Percentiles rank a stretch among this genome's conserved stretches.
phyloP scores from a whole-genome alignment of 1,140 invertebrate species.

The Triops longicaudatus region DNA sequence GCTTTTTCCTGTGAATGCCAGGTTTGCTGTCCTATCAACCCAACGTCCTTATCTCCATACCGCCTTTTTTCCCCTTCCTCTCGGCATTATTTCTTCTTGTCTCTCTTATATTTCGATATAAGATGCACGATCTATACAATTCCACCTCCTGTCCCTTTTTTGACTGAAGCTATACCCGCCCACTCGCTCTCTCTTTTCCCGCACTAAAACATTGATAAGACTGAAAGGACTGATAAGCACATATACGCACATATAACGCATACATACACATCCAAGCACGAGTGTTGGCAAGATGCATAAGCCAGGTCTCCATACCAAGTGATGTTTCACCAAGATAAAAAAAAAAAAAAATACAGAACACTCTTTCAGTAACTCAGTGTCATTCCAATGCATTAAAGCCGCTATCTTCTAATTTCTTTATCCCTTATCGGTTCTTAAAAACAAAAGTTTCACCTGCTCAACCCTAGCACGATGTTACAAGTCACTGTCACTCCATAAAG shows the following conservation, averaged over 20 bases:
- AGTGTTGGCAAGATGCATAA: background rate
- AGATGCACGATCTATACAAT: background rate
- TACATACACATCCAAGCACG: background rate
- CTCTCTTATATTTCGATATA: background rate
- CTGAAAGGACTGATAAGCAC: constrained; percentile 3
- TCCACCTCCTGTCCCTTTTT: background rate
- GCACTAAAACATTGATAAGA: background rate
- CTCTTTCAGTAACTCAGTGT: too few relatives aligned
- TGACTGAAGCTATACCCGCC: background rate
- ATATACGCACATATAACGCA: background rate
- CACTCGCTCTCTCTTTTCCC: background rate
- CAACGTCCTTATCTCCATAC: background rate
- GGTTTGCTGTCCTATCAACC: background rate
- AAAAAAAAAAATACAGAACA: too few relatives aligned
- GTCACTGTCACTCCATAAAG: too few relatives aligned
- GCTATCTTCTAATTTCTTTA: too few relatives aligned
- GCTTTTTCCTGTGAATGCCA: constrained; percentile 14
- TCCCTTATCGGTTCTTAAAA: too few relatives aligned
- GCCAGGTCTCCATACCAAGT: background rate
- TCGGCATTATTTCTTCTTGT: background rate
- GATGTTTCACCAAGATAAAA: too few relatives aligned
- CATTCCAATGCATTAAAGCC: too few relatives aligned
- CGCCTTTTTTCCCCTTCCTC: background rate
- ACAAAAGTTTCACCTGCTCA: too few relatives aligned
- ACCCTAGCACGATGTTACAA: too few relatives aligned